phyloP scores from a whole-genome alignment of 2,888 invertebrate species.

The Eretmocerus hayati region DNA sequence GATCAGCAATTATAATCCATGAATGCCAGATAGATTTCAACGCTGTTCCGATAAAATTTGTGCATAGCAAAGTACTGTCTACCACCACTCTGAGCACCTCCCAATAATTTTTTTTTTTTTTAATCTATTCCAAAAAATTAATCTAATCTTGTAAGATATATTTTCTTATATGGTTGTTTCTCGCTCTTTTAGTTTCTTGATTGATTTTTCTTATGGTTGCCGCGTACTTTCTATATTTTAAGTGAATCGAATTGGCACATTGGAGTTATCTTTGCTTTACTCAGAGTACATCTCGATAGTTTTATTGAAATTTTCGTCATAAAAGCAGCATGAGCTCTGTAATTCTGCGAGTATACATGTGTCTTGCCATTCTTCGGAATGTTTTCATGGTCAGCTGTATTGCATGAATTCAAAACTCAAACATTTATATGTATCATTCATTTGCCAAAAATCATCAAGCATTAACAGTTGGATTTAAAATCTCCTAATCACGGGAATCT shows the following conservation, averaged over 20 bases:
- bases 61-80: not conserved
- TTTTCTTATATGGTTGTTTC: too few relatives aligned
- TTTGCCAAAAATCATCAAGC: not conserved
- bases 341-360: slow-evolving; percentile 18
- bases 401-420: slow-evolving; percentile 11
- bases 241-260: slow-evolving; percentile 21
- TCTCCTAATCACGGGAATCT: not conserved
- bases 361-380: slow-evolving; percentile 15
- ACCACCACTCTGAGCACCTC: slow-evolving; percentile 28
- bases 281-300: slow-evolving; percentile 14
- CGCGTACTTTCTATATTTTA: slow-evolving; percentile 8
- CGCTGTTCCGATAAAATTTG: not conserved
- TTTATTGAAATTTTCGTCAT: slow-evolving; percentile 16
- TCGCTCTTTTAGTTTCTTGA: too few relatives aligned
- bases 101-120: slow-evolving; percentile 21
- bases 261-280: slow-evolving; percentile 18
- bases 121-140: slow-evolving; percentile 1
- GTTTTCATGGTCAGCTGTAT: slow-evolving; percentile 16
- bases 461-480: not conserved
- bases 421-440: slow-evolving; percentile 18
- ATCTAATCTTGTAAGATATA: slow-evolving; percentile 3
- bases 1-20: slow-evolving; percentile 23
- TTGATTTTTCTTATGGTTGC: too few relatives aligned
- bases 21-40: slow-evolving; percentile 15
- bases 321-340: slow-evolving; percentile 22